Conservation (phyloP, 2,888 invertebrate genomes). For the Caenorhabditis afra region DNA sequence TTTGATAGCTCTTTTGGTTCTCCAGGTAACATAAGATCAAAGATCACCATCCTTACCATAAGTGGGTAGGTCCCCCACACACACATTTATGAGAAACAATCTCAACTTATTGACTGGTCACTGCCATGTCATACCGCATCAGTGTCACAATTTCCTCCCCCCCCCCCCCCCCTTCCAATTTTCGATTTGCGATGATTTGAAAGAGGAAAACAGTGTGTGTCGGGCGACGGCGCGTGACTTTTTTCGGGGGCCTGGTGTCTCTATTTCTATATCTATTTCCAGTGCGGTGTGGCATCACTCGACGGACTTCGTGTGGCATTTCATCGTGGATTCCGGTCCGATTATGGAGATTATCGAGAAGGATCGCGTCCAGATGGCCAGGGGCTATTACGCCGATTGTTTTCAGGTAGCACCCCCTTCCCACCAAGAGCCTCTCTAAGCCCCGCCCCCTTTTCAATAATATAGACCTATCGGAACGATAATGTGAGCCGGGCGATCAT, state of each 20-base stretch:
- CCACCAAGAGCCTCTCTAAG: too few species aligned
- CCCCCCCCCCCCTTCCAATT: too few species aligned
- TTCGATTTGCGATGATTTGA: constrained; percentile 10
- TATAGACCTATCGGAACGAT: constrained; percentile 53
- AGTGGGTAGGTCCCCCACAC: background rate
- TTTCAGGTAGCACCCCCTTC: constrained; percentile 56
- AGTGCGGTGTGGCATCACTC: constrained; percentile 68
- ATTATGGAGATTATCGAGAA: constrained; percentile 61
- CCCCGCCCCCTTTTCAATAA: too few species aligned
- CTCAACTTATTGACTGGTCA: constrained; percentile 51
- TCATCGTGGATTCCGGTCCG: constrained; percentile 62
- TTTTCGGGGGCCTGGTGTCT: too few species aligned
- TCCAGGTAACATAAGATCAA: too few species aligned
- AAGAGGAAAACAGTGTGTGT: background rate
- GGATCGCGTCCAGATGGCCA: constrained; percentile 48
- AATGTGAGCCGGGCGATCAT: constrained; percentile 56
- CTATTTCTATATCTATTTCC: too few species aligned
- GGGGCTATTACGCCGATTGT: constrained; percentile 68
- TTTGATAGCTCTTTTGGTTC: too few species aligned
- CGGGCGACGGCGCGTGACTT: too few species aligned
- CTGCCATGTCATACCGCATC: constrained; percentile 28
- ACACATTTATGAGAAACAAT: too few species aligned
- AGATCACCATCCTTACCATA: too few species aligned
- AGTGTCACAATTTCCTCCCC: constrained; percentile 40
- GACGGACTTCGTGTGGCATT: constrained; percentile 63